phyloP scores from a whole-genome alignment of 1,140 invertebrate genomes.

The Psix sp. region DNA sequence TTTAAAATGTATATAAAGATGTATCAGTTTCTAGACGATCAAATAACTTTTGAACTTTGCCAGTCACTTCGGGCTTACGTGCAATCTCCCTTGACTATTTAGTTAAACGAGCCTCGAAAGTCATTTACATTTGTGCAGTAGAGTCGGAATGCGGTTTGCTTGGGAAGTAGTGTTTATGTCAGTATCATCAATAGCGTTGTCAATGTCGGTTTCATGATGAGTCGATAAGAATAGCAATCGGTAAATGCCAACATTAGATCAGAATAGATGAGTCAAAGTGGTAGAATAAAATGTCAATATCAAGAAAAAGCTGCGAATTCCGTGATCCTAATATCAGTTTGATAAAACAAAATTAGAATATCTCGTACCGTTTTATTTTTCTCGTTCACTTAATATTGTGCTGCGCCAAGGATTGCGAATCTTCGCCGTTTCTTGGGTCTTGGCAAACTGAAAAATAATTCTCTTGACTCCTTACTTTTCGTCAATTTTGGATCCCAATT shows the following conservation, averaged over 20 bases:
- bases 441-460: no score
- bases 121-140: slow-evolving; percentile 73
- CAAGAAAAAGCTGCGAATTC: slow-evolving; percentile 57
- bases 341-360: slow-evolving; percentile 43
- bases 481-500: no score
- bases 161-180: slow-evolving; percentile 36
- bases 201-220: slow-evolving; percentile 46
- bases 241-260: slow-evolving; percentile 52
- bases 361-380: no score
- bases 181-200: slow-evolving; percentile 45
- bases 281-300: slow-evolving; percentile 35
- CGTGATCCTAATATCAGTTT: slow-evolving; percentile 21
- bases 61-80: slow-evolving; percentile 33
- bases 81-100: slow-evolving; percentile 66
- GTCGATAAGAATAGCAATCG: slow-evolving; percentile 53
- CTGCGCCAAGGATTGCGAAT: no score
- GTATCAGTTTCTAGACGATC: no score
- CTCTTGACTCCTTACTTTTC: no score
- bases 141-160: slow-evolving; percentile 43
- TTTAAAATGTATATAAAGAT: no score
- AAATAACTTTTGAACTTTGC: slow-evolving; percentile 19
- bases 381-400: no score
- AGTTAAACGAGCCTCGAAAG: slow-evolving; percentile 68
- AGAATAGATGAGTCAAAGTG: slow-evolving; percentile 19
- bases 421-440: no score